Conservation (phyloP, 2,113 vertebrate genomes). For the Cheilinus undulatus region DNA sequence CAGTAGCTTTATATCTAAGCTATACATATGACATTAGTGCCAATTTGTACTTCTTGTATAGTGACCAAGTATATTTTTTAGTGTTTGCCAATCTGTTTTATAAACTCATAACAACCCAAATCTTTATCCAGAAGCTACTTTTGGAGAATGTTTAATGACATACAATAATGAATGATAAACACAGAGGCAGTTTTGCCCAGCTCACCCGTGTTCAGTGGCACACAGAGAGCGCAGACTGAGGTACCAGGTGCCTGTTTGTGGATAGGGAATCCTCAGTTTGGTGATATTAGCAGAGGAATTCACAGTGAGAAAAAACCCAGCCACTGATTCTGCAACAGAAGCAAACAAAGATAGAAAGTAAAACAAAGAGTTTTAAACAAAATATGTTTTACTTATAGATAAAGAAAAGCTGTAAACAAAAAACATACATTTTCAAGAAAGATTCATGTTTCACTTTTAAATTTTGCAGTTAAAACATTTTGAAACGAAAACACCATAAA, state of each 20-base stretch:
- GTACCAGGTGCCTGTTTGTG: conserved; percentile 97
- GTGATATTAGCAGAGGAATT: conserved; percentile 88
- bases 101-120: not conserved
- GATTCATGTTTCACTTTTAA: too few species aligned
- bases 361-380: too few species aligned
- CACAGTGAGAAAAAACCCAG: conserved; percentile 91
- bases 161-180: not conserved
- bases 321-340: conserved; percentile 82
- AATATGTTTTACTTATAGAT: too few species aligned
- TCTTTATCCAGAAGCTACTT: not conserved
- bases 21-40: too few species aligned
- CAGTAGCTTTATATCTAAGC: too few species aligned
- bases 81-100: not conserved
- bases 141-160: not conserved
- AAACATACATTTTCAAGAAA: too few species aligned
- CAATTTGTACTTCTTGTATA: too few species aligned
- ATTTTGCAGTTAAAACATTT: not conserved
- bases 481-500: too few species aligned
- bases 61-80: too few species aligned
- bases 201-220: conserved; percentile 89
- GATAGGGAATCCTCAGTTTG: conserved; percentile 94
- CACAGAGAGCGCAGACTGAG: conserved; percentile 93
- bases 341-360: not conserved
- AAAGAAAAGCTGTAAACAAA: too few species aligned
- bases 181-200: not conserved